phyloP scores from a whole-genome alignment of 2,888 invertebrate species.

The Odontocerum albicorne region DNA sequence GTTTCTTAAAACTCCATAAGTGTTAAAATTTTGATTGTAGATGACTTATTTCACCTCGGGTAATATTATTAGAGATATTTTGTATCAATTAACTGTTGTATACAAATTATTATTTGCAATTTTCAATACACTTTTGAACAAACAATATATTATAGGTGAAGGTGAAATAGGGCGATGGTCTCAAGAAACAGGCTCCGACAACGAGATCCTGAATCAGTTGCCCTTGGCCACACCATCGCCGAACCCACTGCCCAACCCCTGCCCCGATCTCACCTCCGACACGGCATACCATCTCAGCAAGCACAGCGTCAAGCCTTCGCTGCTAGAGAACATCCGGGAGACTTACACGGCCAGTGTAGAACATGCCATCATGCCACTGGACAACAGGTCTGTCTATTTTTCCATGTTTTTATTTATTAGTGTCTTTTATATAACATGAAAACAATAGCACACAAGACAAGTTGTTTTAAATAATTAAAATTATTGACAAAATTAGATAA shows the following conservation, averaged over 20 bases:
- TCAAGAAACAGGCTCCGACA: constrained; percentile 77
- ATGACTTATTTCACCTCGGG: too few relatives aligned
- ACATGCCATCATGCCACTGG: constrained; percentile 47
- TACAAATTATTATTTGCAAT: too few relatives aligned
- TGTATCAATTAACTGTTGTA: too few relatives aligned
- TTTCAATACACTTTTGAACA: too few relatives aligned
- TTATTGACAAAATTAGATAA: too few relatives aligned
- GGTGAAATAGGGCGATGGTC: constrained; percentile 69
- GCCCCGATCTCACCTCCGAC: constrained; percentile 74
- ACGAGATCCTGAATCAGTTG: constrained; percentile 60
- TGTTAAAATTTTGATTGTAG: too few relatives aligned
- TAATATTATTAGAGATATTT: too few relatives aligned
- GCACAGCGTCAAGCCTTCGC: constrained; percentile 58
- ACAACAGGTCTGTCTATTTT: constrained; percentile 56
- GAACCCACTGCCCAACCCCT: constrained; percentile 68
- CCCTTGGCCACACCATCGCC: constrained; percentile 60
- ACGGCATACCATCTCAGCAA: constrained; percentile 56
- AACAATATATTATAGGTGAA: constrained; percentile 42
- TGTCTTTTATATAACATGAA: too few relatives aligned
- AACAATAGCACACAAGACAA: too few relatives aligned
- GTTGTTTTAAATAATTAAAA: too few relatives aligned
- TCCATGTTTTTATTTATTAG: too few relatives aligned
- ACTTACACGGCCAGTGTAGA: constrained; percentile 56
- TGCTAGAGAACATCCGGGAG: constrained; percentile 61
- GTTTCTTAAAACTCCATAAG: too few relatives aligned